Conservation (phyloP, 2,888 invertebrate genomes). For the Mantis religiosa region DNA sequence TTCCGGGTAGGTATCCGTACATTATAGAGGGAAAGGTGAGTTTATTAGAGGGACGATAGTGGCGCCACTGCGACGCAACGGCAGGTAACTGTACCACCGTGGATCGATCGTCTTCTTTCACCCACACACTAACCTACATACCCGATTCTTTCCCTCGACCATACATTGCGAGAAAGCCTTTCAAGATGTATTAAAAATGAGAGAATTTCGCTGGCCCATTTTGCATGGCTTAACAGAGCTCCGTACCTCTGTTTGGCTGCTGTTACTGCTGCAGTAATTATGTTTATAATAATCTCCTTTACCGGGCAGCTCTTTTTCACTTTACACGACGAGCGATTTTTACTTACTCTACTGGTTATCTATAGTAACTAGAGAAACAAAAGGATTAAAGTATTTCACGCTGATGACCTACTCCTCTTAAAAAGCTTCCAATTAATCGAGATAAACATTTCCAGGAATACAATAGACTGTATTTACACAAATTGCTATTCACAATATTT, state of each 20-base stretch:
- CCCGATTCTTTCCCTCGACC: not conserved
- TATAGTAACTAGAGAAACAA: no score
- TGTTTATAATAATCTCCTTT: not conserved
- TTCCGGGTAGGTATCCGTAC: not conserved
- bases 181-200: not conserved
- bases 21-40: not conserved
- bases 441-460: no score
- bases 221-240: not conserved
- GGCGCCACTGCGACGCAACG: conserved; percentile 10
- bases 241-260: not conserved
- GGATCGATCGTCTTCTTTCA: not conserved
- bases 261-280: not conserved
- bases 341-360: no score
- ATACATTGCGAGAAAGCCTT: not conserved
- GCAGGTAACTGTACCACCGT: conserved; percentile 5
- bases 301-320: no score
- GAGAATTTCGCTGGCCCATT: not conserved
- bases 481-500: no score
- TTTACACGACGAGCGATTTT: no score
- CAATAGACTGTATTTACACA: no score
- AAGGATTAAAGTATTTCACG: no score
- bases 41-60: not conserved
- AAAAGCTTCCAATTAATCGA: no score
- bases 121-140: not conserved
- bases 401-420: no score